Base-by-base conservation (phyloP, 2,113 vertebrate species). In the Xenotilapia flavipinnis region DNA sequence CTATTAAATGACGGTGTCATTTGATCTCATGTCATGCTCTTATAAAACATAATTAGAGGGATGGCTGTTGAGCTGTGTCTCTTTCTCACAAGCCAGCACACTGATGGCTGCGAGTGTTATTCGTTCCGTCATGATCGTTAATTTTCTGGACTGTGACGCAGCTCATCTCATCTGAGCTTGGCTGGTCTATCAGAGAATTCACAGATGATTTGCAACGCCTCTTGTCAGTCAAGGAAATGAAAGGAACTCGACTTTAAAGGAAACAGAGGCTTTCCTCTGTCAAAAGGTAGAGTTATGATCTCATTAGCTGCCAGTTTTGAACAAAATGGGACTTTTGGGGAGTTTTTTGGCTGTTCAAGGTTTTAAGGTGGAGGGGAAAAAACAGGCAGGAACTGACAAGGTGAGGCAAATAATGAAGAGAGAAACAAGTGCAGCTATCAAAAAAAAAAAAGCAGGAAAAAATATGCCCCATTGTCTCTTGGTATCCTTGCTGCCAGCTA, bases 11-110 rank as follows among this genome's bases (percentile, higher is more conserved):
- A 87, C 45, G 4, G 19, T 56, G 73, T 86, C 53, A 83, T 84
- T 82, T 84, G 60, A 90, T 87, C 86, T 85, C 70, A 85, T 84
- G 87, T 90, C 86, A 87, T 65, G 89, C 85, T 83, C 56, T 68
- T 65, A 82, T 82, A 65, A 87, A 88, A 91, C 70, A 58, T 83
- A 86, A 91, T 93, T 87, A 86, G 6, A 60, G 70, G 40, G 26
- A 15, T 80, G 85, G 89, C 89, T 85, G 87, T 86, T 87, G 85
- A 80, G 60, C 51, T 79, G 80, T 56, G 65, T 79, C 54, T 54
- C 26, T 84, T 79, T 77, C 62, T 62, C 73, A 55, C 80, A 81
- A 83, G 82, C 45, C 70, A 21, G 23, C 31, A 26, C 56, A 11
- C 85, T 62, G 83, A 87, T 79, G 84, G 81, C 90, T 82, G 49